Conservation (phyloP, 2,113 vertebrate genomes). For the Parotia lawesii region DNA sequence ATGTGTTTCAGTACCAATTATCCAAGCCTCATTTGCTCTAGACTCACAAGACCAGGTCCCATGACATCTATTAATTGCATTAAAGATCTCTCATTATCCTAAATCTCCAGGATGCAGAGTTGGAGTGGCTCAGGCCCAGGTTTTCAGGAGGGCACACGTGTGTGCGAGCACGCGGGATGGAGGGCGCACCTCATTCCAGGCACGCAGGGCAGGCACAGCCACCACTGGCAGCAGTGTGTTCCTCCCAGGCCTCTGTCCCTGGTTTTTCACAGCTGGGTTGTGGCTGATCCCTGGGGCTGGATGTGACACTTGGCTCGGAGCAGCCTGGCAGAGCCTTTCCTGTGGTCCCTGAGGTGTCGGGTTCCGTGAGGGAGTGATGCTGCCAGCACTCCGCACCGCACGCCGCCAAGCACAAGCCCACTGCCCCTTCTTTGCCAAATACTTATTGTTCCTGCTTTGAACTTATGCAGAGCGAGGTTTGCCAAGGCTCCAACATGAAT, state of each 20-base stretch:
- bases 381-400: background rate
- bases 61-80: constrained; percentile 52
- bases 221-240: rapidly evolving
- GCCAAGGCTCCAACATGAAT: constrained; percentile 52
- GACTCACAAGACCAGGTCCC: constrained; percentile 43
- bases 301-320: background rate
- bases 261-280: background rate
- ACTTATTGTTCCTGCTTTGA: constrained; percentile 51
- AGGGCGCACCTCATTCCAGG: rapidly evolving
- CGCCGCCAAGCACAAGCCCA: background rate
- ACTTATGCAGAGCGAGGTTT: constrained; percentile 16
- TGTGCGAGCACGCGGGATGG: rapidly evolving
- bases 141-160: background rate
- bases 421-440: constrained; percentile 32
- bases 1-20: constrained; percentile 49
- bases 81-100: constrained; percentile 31
- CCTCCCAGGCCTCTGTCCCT: background rate
- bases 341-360: background rate
- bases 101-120: background rate
- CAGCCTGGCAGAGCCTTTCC: background rate
- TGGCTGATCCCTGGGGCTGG: background rate
- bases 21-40: constrained; percentile 47
- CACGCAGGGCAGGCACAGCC: background rate
- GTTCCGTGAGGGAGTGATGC: background rate
- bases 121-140: background rate